These are phyloP conservation scores for Trididemnum clinides DNA, from an alignment of 23 tunicate genomes.

Conservation along the genomic window DNA sequence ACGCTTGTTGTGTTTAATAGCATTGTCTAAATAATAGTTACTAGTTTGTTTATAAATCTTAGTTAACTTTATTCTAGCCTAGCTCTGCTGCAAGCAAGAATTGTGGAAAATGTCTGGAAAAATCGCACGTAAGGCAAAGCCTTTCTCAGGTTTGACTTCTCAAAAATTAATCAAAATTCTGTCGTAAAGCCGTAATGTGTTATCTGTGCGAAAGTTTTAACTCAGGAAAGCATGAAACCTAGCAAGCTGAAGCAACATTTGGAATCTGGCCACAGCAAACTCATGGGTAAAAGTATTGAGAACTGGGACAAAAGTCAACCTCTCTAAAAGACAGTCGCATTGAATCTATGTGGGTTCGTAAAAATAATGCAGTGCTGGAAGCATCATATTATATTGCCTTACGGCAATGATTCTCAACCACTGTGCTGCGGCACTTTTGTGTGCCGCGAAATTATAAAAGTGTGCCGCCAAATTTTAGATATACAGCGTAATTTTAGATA, in stretches of 20 bases:
- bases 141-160: conserved; percentile 41
- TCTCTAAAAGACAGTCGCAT: conserved; percentile 25
- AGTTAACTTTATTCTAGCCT: too few relatives aligned
- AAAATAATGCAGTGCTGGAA: conserved; percentile 25
- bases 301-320: conserved; percentile 2
- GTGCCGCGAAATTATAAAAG: too few relatives aligned
- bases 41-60: too few relatives aligned
- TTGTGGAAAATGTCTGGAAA: conserved; percentile 7
- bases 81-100: too few relatives aligned
- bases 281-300: conserved; percentile 32
- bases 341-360: conserved; percentile 9
- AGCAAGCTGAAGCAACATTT: conserved; percentile 42
- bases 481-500: too few relatives aligned
- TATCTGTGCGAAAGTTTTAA: conserved; percentile 27
- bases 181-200: conserved; percentile 33
- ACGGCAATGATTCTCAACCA: too few relatives aligned
- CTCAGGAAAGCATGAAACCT: conserved; percentile 46
- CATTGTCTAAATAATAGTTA: too few relatives aligned
- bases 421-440: too few relatives aligned
- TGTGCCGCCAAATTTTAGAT: too few relatives aligned
- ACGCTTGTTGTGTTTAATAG: too few relatives aligned
- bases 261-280: conserved; percentile 32
- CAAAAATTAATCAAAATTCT: conserved; percentile 21
- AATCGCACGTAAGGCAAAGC: conserved; percentile 20
- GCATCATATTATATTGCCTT: conserved; percentile 42